Evolutionary conservation across 2,797 vertebrate genomes (phyloP).

Genomic region (Clarias fuscus): DNA sequence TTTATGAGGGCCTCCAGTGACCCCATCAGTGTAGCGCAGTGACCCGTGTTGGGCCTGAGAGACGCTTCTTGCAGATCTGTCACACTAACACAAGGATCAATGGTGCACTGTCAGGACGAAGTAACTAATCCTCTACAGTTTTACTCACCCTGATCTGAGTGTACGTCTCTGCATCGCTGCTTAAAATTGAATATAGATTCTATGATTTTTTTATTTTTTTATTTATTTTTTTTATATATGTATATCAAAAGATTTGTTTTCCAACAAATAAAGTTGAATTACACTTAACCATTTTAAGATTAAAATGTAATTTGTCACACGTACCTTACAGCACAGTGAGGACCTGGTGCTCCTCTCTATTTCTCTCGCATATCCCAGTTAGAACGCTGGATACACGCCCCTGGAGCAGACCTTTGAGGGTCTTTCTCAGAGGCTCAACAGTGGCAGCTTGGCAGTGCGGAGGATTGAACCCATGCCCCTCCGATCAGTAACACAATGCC

Average conservation of each 20-base stretch:
- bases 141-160: constrained; percentile 37
- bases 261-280: neutral
- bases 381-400: too few species aligned
- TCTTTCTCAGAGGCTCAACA: too few species aligned
- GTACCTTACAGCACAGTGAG: too few species aligned
- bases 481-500: too few species aligned
- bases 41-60: constrained; percentile 31
- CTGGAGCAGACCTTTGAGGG: too few species aligned
- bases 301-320: too few species aligned
- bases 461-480: too few species aligned
- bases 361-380: too few species aligned
- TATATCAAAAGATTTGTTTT: neutral
- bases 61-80: constrained; percentile 50
- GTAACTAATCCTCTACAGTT: constrained; percentile 56
- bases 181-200: constrained; percentile 22
- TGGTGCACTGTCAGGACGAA: constrained; percentile 47
- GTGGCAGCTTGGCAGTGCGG: too few species aligned
- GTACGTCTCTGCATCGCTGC: neutral
- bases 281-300: neutral
- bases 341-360: too few species aligned
- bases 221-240: too few species aligned
- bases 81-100: constrained; percentile 56
- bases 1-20: constrained; percentile 41
- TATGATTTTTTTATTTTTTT: neutral
- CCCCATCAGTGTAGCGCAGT: constrained; percentile 28